Evolutionary conservation across 2,888 invertebrate species (phyloP), one percentile per base, ranked within the genome.

Genomic region (Melanchra persicariae): DNA sequence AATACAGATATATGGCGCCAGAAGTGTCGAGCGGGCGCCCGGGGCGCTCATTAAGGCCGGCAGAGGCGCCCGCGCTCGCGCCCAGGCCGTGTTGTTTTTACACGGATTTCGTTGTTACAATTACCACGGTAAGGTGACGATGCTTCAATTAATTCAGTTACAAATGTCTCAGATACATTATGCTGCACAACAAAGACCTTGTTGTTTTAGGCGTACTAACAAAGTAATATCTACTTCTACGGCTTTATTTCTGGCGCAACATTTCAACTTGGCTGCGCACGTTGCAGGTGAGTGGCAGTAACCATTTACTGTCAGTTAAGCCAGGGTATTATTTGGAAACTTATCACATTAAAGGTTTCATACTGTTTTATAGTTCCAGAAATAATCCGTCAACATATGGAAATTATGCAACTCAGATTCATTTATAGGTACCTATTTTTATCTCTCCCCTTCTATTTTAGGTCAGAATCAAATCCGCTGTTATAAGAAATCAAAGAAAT

Each of bases 121-220:
- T 87, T 86, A 87, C 76, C 81, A 78, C 68, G 79, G 74, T 80
- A 82, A 87, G 86, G 87, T 87, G 88, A 87, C 85, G 81, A 87
- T 82, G 84, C 75, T 82, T 77, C 81, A 76, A 83, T 82, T 87
- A 86, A 89, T 89, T 87, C 78, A 83, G 83, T 87, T 87, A 85
- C 76, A 81, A 76, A 82, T 84, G 76, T 66, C 64, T 74, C 63
- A 68, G 52, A 80, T 77, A 79, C 68, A 79, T 83, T 84, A 74
- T 61, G 63, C 64, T 73, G 51, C 71, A 63, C 58, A 69, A 72
- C 58, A 72, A 71, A 47, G 52, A 15, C 51, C 45, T 59, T 67
- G 70, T 64, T 81, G 55, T 82, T 79, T 75, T 43, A 47, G 71
- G 40, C 10, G 19, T 30, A 69, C 40, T 49, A 70, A 54, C 15